These are phyloP conservation scores for Sesamia inferens DNA, from an alignment of 2,888 invertebrate genomes.

Conservation along the genomic window DNA sequence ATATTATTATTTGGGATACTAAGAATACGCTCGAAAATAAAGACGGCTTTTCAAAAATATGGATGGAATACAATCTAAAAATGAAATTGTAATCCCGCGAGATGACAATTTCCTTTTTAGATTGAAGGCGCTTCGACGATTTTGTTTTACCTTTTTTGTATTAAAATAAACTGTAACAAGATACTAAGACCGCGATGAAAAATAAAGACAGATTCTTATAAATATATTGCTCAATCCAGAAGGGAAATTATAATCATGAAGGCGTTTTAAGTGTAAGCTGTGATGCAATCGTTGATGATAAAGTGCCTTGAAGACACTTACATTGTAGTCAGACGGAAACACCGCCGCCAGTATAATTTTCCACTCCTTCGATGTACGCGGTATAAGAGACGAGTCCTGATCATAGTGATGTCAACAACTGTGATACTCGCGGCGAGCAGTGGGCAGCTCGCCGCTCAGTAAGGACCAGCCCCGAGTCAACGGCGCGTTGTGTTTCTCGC, in stretches of 20 bases:
- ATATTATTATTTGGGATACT: not conserved
- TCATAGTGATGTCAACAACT: too few relatives aligned
- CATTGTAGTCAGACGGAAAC: not conserved
- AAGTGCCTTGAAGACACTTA: not conserved
- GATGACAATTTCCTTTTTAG: not conserved
- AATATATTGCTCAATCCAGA: conserved; percentile 13
- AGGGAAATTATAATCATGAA: conserved; percentile 24
- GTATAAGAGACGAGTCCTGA: too few relatives aligned
- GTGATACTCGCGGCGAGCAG: too few relatives aligned
- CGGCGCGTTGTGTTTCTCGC: too few relatives aligned
- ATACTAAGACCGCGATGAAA: not conserved
- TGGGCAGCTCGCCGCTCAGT: too few relatives aligned
- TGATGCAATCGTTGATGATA: too few relatives aligned
- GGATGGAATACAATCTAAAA: not conserved
- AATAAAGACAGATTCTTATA: not conserved
- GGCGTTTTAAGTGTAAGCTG: not conserved
- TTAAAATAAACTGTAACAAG: not conserved
- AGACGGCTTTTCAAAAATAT: conserved; percentile 10
- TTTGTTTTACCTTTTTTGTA: not conserved
- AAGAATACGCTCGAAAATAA: not conserved
- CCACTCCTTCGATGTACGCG: too few relatives aligned
- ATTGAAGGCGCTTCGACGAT: not conserved
- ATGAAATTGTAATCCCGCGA: conserved; percentile 20
- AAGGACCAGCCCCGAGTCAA: too few relatives aligned
- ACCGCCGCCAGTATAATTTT: too few relatives aligned